Conservation (phyloP, 1,140 invertebrate genomes). For the Heliconius nattereri region DNA sequence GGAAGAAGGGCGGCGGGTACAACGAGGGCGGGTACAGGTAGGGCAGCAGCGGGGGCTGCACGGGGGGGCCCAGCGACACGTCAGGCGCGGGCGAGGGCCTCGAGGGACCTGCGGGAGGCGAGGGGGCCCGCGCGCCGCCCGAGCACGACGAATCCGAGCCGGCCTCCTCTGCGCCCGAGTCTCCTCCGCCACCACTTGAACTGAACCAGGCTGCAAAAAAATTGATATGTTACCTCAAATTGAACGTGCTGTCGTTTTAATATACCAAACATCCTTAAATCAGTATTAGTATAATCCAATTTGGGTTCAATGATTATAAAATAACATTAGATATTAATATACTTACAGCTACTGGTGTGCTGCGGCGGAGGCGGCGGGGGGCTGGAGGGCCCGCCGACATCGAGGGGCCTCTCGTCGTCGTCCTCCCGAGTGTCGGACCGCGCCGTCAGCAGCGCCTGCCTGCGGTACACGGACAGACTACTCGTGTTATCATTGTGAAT, state of each 20-base stretch:
- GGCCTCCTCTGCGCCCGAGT: slow-evolving; percentile 82
- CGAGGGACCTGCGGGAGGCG: slow-evolving; percentile 82
- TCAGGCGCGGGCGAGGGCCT: slow-evolving; percentile 90
- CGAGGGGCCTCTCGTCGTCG: slow-evolving; percentile 92
- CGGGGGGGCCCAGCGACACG: slow-evolving; percentile 92
- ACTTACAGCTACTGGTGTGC: slow-evolving; percentile 73
- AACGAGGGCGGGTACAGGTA: slow-evolving; percentile 94
- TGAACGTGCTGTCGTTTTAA: background rate
- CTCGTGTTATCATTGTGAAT: slow-evolving; percentile 66
- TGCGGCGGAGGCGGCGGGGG: slow-evolving; percentile 83
- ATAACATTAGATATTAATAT: slow-evolving; percentile 24
- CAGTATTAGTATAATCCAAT: no score
- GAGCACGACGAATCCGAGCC: slow-evolving; percentile 86
- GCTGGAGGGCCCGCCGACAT: slow-evolving; percentile 92
- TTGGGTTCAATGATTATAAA: background rate
- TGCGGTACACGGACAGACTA: slow-evolving; percentile 83
- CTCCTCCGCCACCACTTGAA: slow-evolving; percentile 77
- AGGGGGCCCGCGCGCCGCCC: slow-evolving; percentile 82
- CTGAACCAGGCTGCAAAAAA: slow-evolving; percentile 82
- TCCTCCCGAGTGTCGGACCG: slow-evolving; percentile 81
- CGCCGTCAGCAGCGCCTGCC: slow-evolving; percentile 90
- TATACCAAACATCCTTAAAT: no score
- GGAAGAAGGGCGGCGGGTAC: slow-evolving; percentile 88
- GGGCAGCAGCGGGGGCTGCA: slow-evolving; percentile 92
- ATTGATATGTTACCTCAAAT: no score